A percentile compares a stretch with the other conserved stretches of the same genome.
phyloP scores from a whole-genome alignment of 2,888 invertebrate species.

The Sesamia inferens region DNA sequence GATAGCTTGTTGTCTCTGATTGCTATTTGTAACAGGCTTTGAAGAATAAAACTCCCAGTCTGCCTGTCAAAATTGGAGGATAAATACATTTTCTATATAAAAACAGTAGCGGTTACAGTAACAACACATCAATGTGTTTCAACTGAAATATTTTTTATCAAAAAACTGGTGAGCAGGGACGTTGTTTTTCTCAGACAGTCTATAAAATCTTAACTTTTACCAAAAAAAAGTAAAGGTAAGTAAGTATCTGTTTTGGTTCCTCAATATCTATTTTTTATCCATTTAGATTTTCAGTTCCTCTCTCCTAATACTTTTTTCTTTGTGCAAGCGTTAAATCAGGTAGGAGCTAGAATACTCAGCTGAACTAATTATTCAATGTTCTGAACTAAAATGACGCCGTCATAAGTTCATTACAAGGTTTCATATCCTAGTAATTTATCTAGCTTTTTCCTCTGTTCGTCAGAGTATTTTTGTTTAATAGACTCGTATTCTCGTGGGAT shows the following conservation, averaged over 20 bases:
- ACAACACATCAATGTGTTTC: conserved; percentile 3
- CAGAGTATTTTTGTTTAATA: conserved; percentile 29
- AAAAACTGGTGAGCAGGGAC: background rate
- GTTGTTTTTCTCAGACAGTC: background rate
- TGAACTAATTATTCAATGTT: background rate
- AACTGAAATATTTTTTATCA: conserved; percentile 5
- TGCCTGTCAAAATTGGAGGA: conserved; percentile 40
- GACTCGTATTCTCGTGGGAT: conserved; percentile 15
- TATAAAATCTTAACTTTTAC: background rate
- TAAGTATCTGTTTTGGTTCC: background rate
- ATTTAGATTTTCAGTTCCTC: background rate
- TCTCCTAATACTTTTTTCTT: background rate
- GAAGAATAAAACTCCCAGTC: conserved; percentile 39
- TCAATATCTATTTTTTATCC: background rate
- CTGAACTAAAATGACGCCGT: background rate
- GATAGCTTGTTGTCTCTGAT: conserved; percentile 56
- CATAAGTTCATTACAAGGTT: background rate
- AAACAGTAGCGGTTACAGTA: conserved; percentile 18
- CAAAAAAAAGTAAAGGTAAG: background rate
- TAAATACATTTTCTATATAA: conserved; percentile 30
- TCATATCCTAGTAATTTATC: background rate
- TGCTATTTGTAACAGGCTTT: conserved; percentile 52
- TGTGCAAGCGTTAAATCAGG: too few relatives aligned
- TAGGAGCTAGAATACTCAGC: background rate
- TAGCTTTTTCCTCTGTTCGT: conserved; percentile 15